Evolutionary conservation across 2,888 invertebrate species (phyloP), one percentile per base, ranked within the genome.

Genomic region (Hyalella azteca): DNA sequence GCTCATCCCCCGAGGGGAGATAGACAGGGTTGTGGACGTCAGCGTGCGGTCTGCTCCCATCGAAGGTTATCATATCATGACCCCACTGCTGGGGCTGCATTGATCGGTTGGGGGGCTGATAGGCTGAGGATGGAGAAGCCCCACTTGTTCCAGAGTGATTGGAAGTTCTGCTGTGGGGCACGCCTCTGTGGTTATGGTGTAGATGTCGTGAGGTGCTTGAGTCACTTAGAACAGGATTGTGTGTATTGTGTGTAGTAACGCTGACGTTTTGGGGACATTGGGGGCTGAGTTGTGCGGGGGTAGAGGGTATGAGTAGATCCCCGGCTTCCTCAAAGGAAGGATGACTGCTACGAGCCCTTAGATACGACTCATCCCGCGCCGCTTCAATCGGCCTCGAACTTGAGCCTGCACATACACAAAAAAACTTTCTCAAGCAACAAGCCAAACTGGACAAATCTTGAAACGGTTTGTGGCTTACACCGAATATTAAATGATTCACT

Each of bases 11-110:
- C 19, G 36, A 66, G 11, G 83, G 83, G 45, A 81, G 80, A 48
- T 83, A 83, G 48, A 81, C 81, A 19, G 83, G 83, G 40, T 83
- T 83, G 81, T 83, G 83, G 59, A 80, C 80, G 59, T 80, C 78
- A 1, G 80, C 73, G 40, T 77, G 73, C 15, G 82, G 80, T 76
- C 73, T n/a, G n/a, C n/a, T n/a, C n/a, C n/a, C n/a, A n/a, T n/a
- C n/a, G n/a, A n/a, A n/a, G n/a, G n/a, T n/a, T n/a, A n/a, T n/a
- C n/a, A n/a, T n/a, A n/a, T n/a, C n/a, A n/a, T n/a, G n/a, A n/a
- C n/a, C n/a, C n/a, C n/a, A n/a, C n/a, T n/a, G n/a, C n/a, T n/a
- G n/a, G n/a, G n/a, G n/a, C n/a, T n/a, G n/a, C n/a, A n/a, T n/a
- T n/a, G n/a, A n/a, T n/a, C n/a, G n/a, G n/a, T n/a, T n/a, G n/a